phyloP scores from a whole-genome alignment of 2,113 vertebrate genomes.

The Felis chaus region DNA sequence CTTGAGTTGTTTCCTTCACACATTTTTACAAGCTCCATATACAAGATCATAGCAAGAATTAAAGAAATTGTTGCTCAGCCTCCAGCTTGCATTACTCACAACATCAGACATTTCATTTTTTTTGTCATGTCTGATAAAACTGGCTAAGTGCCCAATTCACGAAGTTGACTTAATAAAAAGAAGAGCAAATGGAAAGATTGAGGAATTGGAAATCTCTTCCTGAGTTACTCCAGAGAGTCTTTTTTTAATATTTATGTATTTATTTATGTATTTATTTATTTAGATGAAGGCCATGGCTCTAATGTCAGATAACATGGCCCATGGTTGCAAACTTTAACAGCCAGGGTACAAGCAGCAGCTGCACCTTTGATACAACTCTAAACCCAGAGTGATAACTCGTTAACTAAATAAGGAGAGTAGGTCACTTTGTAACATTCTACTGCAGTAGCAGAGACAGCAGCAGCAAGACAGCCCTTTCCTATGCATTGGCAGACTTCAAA shows the following conservation, averaged over 20 bases:
- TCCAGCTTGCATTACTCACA: neutral
- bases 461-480: neutral
- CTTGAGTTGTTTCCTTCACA: neutral
- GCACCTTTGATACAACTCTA: neutral
- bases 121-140: neutral
- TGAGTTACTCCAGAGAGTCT: neutral
- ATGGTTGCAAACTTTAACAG: neutral
- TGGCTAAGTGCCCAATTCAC: neutral
- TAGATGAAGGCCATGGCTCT: neutral
- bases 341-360: neutral
- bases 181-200: neutral
- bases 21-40: neutral
- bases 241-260: neutral
- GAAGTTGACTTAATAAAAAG: conserved; percentile 30
- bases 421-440: neutral
- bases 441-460: neutral
- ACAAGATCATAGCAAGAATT: neutral
- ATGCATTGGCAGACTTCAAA: neutral
- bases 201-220: neutral
- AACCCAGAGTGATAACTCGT: neutral
- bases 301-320: neutral
- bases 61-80: neutral
- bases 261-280: neutral
- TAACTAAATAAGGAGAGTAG: neutral
- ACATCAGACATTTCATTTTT: neutral